phyloP scores from a whole-genome alignment of 2,113 vertebrate species.

The Oreochromis niloticus region DNA sequence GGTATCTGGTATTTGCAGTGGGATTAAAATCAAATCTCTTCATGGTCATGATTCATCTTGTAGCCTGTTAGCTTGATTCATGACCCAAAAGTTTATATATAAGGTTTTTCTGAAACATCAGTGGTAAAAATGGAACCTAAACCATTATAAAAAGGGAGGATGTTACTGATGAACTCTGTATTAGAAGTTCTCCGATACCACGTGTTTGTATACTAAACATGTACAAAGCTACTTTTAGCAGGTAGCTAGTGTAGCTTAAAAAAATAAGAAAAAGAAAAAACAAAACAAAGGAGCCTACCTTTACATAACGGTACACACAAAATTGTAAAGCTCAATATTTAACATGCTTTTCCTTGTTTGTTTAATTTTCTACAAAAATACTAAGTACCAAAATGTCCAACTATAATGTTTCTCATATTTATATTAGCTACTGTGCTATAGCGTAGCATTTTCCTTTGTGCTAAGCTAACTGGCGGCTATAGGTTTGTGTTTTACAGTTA shows the following conservation, averaged over 20 bases:
- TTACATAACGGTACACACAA: background rate
- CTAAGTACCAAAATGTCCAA: background rate
- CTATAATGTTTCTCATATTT: background rate
- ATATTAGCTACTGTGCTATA: background rate
- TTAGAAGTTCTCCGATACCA: background rate
- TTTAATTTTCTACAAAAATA: background rate
- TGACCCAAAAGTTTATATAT: background rate
- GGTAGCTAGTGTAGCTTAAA: background rate
- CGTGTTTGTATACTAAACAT: background rate
- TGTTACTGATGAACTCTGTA: background rate
- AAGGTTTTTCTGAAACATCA: background rate
- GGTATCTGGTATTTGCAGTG: background rate
- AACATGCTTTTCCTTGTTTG: background rate
- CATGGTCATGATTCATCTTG: background rate
- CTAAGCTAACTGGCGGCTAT: background rate
- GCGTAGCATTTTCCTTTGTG: background rate
- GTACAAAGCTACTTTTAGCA: background rate
- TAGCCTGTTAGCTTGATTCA: background rate
- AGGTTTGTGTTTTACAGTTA: background rate
- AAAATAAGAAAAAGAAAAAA: background rate
- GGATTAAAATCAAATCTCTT: background rate
- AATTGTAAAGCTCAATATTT: background rate
- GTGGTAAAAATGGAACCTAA: background rate
- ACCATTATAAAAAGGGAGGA: background rate
- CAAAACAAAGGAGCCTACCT: background rate